Conservation (phyloP, 37 sponge, comb jelly and placozoan genomes). For the Spongilla lacustris region DNA sequence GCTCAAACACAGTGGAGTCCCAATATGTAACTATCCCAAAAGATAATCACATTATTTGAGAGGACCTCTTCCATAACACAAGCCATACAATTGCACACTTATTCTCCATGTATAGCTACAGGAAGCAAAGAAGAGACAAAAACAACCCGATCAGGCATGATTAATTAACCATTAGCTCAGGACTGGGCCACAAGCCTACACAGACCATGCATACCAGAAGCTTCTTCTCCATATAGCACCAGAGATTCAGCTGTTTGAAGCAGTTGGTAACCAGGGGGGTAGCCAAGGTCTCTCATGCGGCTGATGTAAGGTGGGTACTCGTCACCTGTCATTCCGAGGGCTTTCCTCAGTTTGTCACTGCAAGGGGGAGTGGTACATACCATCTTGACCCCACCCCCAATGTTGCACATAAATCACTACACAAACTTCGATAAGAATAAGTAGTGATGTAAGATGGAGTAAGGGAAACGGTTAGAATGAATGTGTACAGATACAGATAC, state of each 20-base stretch:
- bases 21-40: background rate
- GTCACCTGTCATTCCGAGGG: constrained; percentile 35
- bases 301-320: constrained; percentile 63
- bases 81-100: background rate
- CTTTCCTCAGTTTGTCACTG: constrained; percentile 69
- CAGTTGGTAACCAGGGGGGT: constrained; percentile 72
- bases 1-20: background rate
- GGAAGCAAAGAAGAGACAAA: too few species aligned
- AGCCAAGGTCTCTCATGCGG: constrained; percentile 68
- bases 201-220: constrained; percentile 18
- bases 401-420: too few species aligned
- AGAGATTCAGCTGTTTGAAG: constrained; percentile 21
- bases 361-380: too few species aligned
- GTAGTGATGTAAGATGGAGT: too few species aligned
- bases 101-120: background rate
- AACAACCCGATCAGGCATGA: background rate
- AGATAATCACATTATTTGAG: background rate
- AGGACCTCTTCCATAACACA: background rate
- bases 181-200: too few species aligned
- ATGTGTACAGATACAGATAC: too few species aligned
- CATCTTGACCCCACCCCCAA: too few species aligned
- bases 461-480: too few species aligned
- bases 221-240: constrained; percentile 29
- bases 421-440: too few species aligned
- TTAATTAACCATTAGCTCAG: background rate